Evolutionary conservation across 2,113 vertebrate genomes (phyloP).

Genomic region (Uria aalge): DNA sequence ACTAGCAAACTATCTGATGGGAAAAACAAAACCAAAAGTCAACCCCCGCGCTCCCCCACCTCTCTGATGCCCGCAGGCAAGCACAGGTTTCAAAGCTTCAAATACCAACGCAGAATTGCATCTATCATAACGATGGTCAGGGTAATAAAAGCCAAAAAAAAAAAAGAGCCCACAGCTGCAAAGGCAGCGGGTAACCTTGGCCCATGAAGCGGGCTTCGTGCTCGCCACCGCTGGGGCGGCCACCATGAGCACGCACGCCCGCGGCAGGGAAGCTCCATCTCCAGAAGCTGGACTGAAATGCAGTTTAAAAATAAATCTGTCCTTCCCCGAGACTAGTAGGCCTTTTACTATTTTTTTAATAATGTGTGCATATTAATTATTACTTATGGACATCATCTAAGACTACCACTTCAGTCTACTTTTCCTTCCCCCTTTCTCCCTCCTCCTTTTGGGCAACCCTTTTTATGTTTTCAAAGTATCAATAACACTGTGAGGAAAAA

Average conservation of each 20-base stretch:
- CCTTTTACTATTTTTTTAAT: background rate
- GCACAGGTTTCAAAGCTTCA: background rate
- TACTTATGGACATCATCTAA: background rate
- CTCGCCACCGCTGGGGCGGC: background rate
- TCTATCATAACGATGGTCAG: background rate
- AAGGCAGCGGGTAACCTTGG: background rate
- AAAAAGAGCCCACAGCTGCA: background rate
- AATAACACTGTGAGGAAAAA: background rate
- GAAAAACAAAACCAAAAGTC: background rate
- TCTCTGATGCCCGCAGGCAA: background rate
- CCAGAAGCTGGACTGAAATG: background rate
- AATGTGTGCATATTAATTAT: background rate
- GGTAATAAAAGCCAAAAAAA: background rate
- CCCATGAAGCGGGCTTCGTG: background rate
- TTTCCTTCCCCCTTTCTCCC: background rate
- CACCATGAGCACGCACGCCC: background rate
- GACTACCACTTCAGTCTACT: background rate
- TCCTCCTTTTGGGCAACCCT: background rate
- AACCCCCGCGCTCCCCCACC: rapidly evolving
- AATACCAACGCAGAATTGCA: background rate
- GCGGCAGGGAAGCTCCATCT: background rate
- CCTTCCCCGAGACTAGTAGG: background rate
- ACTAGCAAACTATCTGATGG: background rate
- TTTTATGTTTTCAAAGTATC: background rate
- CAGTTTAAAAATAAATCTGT: background rate